phyloP scores from a whole-genome alignment of 2,888 invertebrate species.

The Cataglyphis albicans region DNA sequence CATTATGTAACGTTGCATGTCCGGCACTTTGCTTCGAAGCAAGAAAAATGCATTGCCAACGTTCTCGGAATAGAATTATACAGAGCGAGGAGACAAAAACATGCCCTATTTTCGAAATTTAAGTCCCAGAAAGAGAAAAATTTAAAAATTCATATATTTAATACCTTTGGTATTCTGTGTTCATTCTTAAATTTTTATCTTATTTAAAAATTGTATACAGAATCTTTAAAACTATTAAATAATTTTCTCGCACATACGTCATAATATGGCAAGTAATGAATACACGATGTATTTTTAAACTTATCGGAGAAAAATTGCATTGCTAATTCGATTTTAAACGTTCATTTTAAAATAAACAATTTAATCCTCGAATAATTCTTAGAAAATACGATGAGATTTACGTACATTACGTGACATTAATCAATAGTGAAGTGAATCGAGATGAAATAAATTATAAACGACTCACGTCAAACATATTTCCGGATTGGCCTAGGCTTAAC shows the following conservation, averaged over 20 bases:
- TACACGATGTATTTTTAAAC: background rate
- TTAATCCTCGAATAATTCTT: background rate
- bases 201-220: constrained; percentile 24
- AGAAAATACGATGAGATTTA: background rate
- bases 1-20: constrained; percentile 22
- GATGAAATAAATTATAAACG: constrained; percentile 36
- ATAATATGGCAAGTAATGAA: background rate
- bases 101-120: background rate
- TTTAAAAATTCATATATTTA: background rate
- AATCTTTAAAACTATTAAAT: constrained; percentile 31
- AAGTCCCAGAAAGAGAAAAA: background rate
- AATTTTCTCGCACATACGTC: constrained; percentile 36
- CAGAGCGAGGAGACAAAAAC: background rate
- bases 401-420: background rate
- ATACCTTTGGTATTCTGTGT: background rate
- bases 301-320: background rate
- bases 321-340: background rate
- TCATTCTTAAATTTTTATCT: background rate
- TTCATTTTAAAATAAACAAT: background rate
- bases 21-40: constrained; percentile 15
- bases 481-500: constrained; percentile 12
- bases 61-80: constrained; percentile 1
- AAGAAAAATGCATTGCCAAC: constrained; percentile 15
- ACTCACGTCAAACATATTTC: constrained; percentile 24
- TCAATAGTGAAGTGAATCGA: constrained; percentile 18